These are phyloP conservation scores for Hirudinaria manillensis DNA, from an alignment of 2,888 invertebrate species.

Conservation along the genomic window DNA sequence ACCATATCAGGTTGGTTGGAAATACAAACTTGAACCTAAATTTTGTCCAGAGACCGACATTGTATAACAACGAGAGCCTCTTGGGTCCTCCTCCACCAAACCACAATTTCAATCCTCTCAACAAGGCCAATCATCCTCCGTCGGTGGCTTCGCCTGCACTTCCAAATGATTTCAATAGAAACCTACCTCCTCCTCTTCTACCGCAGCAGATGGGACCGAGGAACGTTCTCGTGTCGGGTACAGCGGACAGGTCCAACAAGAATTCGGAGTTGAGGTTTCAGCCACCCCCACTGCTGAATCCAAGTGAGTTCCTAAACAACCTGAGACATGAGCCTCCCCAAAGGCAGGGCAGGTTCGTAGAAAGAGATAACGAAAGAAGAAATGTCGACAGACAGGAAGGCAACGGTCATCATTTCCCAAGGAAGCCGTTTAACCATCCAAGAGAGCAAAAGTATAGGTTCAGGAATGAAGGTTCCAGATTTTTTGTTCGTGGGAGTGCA, in stretches of 20 bases:
- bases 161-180: constrained; percentile 22
- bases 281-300: not conserved
- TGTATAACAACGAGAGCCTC: not conserved
- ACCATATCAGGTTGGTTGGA: not conserved
- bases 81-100: constrained; percentile 10
- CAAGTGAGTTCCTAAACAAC: not conserved
- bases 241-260: not conserved
- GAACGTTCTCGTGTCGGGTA: not conserved
- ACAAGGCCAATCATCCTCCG: not conserved
- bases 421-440: no score
- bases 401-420: no score
- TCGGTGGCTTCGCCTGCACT: not conserved
- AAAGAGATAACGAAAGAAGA: no score
- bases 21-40: not conserved
- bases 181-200: constrained; percentile 14
- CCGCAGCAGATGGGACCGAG: not conserved
- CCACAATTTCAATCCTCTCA: not conserved
- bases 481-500: no score
- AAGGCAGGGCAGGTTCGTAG: not conserved
- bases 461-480: no score
- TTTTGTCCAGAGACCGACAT: not conserved
- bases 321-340: not conserved
- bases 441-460: no score
- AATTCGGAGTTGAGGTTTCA: not conserved
- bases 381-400: no score